Evolutionary conservation across 1,140 invertebrate genomes (phyloP).

Genomic region (Ectropis grisescens): DNA sequence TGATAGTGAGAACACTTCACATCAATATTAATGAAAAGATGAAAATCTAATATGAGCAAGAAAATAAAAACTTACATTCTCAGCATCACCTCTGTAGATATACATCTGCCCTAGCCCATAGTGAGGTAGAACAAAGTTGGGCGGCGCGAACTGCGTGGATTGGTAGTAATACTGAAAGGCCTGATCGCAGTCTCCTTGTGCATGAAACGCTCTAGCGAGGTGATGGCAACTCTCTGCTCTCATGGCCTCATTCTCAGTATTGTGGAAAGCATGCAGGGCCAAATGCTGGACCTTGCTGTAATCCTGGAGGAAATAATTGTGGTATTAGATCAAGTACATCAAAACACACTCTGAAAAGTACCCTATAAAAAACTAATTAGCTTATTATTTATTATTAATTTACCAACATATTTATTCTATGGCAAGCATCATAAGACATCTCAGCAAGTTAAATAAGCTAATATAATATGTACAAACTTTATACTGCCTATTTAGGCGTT

Average conservation of each 20-base stretch:
- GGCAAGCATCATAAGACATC: too few species aligned
- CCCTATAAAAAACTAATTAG: too few species aligned
- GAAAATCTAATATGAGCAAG: too few species aligned
- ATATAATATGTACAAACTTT: too few species aligned
- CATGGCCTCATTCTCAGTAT: slow-evolving; percentile 99
- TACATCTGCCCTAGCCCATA: slow-evolving; percentile 99
- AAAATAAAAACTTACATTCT: slow-evolving; percentile 96
- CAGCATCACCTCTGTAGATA: slow-evolving; percentile 95
- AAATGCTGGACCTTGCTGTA: slow-evolving; percentile 97
- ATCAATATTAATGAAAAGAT: too few species aligned
- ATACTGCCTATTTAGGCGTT: too few species aligned
- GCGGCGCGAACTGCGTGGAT: slow-evolving; percentile 96
- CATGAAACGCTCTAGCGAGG: slow-evolving; percentile 95
- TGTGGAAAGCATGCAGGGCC: slow-evolving; percentile 97
- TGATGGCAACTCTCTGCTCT: slow-evolving; percentile 99
- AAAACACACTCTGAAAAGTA: too few species aligned
- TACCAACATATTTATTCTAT: too few species aligned
- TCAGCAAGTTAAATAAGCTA: too few species aligned
- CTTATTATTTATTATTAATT: too few species aligned
- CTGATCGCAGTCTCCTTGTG: slow-evolving; percentile 96
- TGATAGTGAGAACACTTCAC: too few species aligned
- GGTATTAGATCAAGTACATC: too few species aligned
- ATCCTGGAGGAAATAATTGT: slow-evolving; percentile 74
- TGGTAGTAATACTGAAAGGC: slow-evolving; percentile 99
- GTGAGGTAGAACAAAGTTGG: slow-evolving; percentile 96